Conservation (phyloP, 2,888 invertebrate genomes). For the Periphyllus acericola region DNA sequence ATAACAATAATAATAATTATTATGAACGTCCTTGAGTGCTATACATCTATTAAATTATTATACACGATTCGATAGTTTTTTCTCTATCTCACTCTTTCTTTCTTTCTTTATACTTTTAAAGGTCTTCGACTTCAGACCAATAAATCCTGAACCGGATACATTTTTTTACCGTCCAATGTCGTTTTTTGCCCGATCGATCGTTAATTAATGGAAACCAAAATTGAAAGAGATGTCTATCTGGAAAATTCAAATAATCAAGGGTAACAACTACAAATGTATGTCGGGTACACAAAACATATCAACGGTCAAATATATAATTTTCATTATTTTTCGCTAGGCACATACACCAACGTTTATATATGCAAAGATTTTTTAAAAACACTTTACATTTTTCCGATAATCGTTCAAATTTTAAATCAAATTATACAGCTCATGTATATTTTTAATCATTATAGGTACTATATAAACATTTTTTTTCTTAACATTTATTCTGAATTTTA, state of each 20-base stretch:
- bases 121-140: slow-evolving; percentile 58
- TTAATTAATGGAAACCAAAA: slow-evolving; percentile 56
- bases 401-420: no score
- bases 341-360: no score
- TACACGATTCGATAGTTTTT: slow-evolving; percentile 36
- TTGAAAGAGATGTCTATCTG: slow-evolving; percentile 41
- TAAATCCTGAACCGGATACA: slow-evolving; percentile 60
- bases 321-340: no score
- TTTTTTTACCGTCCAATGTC: slow-evolving; percentile 47
- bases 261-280: slow-evolving; percentile 16
- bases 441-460: no score
- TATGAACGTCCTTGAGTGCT: slow-evolving; percentile 40
- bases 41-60: slow-evolving; percentile 56
- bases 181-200: slow-evolving; percentile 40
- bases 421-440: no score
- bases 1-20: slow-evolving; percentile 56
- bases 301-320: background rate
- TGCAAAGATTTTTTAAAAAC: no score
- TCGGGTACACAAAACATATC: background rate
- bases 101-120: slow-evolving; percentile 38
- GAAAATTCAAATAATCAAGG: slow-evolving; percentile 30
- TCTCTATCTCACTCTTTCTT: slow-evolving; percentile 18
- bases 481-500: no score
- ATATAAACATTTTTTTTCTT: no score
- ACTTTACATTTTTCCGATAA: no score